Percentiles rank a stretch among this genome's conserved stretches.
phyloP scores from a whole-genome alignment of 2,888 invertebrate genomes.

The Euspilapteryx auroguttella region DNA sequence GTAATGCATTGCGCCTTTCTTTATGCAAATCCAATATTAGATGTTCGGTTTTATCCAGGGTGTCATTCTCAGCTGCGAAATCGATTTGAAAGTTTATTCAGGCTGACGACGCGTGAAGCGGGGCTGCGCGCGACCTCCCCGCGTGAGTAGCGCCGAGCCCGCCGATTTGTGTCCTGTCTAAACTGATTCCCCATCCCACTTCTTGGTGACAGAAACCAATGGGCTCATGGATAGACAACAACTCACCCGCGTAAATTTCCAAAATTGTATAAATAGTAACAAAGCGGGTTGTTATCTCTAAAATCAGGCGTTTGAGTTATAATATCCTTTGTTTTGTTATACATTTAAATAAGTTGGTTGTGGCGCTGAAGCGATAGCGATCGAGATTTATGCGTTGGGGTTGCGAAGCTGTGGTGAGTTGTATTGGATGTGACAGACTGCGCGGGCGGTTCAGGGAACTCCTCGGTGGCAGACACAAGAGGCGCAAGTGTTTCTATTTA shows the following conservation, averaged over 20 bases:
- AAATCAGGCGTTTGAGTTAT: constrained; percentile 5
- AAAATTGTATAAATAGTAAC: background rate
- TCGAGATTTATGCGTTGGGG: constrained; percentile 32
- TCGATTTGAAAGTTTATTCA: constrained; percentile 59
- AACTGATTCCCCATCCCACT: too few relatives aligned
- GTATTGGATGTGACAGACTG: constrained; percentile 33
- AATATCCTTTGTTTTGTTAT: constrained; percentile 12
- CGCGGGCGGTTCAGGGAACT: constrained; percentile 17
- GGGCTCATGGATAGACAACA: background rate
- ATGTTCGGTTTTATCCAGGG: constrained; percentile 34
- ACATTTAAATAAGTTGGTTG: constrained; percentile 25
- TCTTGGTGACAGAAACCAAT: too few relatives aligned
- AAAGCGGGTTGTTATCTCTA: background rate
- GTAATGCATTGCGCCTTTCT: constrained; percentile 35
- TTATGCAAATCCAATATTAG: constrained; percentile 47
- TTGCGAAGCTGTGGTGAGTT: constrained; percentile 20
- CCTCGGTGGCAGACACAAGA: constrained; percentile 10
- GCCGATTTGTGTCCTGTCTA: too few relatives aligned
- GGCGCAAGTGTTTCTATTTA: too few relatives aligned
- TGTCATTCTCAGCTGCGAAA: constrained; percentile 55
- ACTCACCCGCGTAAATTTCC: background rate
- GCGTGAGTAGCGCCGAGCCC: too few relatives aligned
- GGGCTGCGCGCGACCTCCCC: too few relatives aligned
- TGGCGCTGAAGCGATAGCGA: constrained; percentile 19
- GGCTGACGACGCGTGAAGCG: constrained; percentile 49